These are phyloP conservation scores for Chondrilla cf. caribensis DNA, from an alignment of 37 sponge, comb jelly and placozoan genomes.

Conservation along the genomic window DNA sequence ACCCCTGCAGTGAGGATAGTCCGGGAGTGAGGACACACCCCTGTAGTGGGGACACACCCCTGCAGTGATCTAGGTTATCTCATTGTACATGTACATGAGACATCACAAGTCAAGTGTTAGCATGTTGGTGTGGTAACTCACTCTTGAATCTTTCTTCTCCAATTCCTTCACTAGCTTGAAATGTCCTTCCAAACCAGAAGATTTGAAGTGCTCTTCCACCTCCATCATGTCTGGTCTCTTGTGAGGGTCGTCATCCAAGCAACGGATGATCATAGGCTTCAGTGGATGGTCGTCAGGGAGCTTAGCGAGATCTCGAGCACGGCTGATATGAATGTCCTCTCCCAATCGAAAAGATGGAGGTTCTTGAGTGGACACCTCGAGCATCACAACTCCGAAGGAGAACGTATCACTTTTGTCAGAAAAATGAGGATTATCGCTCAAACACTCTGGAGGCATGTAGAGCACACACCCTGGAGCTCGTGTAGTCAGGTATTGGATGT, in stretches of 20 bases:
- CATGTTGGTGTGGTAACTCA: too few relatives aligned
- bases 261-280: not conserved
- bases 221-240: not conserved
- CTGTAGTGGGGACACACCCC: too few relatives aligned
- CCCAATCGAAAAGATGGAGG: not conserved
- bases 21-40: too few relatives aligned
- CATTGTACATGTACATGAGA: too few relatives aligned
- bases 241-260: not conserved
- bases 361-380: not conserved
- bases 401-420: not conserved
- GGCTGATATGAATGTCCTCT: not conserved
- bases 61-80: too few relatives aligned
- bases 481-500: not conserved
- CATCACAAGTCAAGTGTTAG: too few relatives aligned
- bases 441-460: constrained; percentile 1
- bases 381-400: not conserved
- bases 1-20: too few relatives aligned
- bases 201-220: not conserved
- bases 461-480: not conserved
- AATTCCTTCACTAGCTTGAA: too few relatives aligned
- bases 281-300: not conserved
- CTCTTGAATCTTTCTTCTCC: too few relatives aligned
- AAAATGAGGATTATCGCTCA: not conserved
- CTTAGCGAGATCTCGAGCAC: not conserved
- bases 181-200: too few relatives aligned